Base-by-base conservation (phyloP, 2,888 invertebrate genomes). In the Aleiodes leptofemur region DNA sequence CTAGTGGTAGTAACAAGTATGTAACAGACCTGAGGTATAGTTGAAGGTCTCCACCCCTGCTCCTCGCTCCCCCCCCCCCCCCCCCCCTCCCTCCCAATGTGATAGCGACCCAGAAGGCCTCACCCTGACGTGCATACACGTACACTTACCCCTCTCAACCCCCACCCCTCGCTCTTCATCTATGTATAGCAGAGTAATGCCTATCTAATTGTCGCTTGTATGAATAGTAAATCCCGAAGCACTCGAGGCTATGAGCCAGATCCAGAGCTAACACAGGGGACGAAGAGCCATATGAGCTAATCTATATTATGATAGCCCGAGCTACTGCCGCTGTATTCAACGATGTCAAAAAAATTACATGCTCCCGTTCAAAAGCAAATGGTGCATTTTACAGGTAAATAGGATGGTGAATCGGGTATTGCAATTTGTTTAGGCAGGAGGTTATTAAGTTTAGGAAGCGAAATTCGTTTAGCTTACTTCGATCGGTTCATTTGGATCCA, bases 131-230 rank as follows among this genome's bases (percentile, higher is more conserved):
- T 23, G 38, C 53, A 70, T 38, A n/a, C 31, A 56, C 69, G 64
- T 74, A 72, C 61, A 69, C 69, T 53, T 29, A n/a, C 56, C 64
- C 29, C 29, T 9, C 23, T 55, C 70, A 9, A 57, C 23, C 66
- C 69, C 68, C 69, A 7, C 56, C 34, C 53, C 14, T n/a, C 69
- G 69, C 56, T 56, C 38, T 11, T 43, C 43, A 11, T 69, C 14
- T 73, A 69, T 66, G 43, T 76, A 77, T 79, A 79, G 80, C 80
- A 79, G 81, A 84, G 88, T 89, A 89, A 89, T 89, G 88, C 89
- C 89, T 89, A 89, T 89, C 89, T 89, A 89, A 89, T 89, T 89
- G 89, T 89, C 89, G 89, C 89, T 86, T 89, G 88, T 89, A 89
- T 89, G 89, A 89, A 89, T 89, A 89, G 89, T 89, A 87, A 88